These are phyloP conservation scores for Agrotis clavis DNA, from an alignment of 2,888 invertebrate genomes.

Conservation along the genomic window DNA sequence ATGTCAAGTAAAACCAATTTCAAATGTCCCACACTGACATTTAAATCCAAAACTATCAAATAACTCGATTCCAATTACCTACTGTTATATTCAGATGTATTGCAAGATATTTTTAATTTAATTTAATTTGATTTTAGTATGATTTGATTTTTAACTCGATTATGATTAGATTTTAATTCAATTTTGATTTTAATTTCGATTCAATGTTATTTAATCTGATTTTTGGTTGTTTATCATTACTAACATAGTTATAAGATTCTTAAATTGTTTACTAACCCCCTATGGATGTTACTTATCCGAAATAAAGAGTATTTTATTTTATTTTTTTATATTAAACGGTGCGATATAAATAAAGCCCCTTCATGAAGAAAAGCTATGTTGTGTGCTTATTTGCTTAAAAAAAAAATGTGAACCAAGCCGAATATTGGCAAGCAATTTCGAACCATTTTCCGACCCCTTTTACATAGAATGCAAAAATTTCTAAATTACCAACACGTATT, in stretches of 20 bases:
- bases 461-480: slow-evolving; percentile 51
- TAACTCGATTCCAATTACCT: slow-evolving; percentile 50
- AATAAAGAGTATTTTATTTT: no score
- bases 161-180: no score
- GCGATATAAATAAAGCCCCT: slow-evolving; percentile 9
- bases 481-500: slow-evolving; percentile 61
- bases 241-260: no score
- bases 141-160: no score
- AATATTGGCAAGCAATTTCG: slow-evolving; percentile 55
- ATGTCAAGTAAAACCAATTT: slow-evolving; percentile 48
- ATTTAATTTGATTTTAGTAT: no score
- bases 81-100: slow-evolving; percentile 2
- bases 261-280: no score
- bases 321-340: no score
- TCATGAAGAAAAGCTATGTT: slow-evolving; percentile 12
- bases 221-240: no score
- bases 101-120: no score
- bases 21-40: slow-evolving; percentile 51
- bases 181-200: no score
- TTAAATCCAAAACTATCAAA: slow-evolving; percentile 46
- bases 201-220: no score
- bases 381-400: background rate
- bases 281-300: no score
- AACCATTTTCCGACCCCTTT: slow-evolving; percentile 47
- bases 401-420: slow-evolving; percentile 39